Conservation (phyloP, 2,113 vertebrate species). For the Mandrillus leucophaeus region DNA sequence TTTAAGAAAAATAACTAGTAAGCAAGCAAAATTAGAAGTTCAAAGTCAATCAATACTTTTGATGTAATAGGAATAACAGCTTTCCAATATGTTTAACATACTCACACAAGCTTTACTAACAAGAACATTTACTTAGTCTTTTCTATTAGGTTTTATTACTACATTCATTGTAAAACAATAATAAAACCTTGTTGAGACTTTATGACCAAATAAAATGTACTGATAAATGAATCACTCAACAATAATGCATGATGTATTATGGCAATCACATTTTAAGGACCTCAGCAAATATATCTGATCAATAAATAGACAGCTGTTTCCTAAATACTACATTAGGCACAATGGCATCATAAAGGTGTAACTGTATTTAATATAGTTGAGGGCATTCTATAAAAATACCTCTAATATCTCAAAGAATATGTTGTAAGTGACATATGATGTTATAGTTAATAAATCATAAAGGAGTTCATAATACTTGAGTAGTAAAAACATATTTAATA, state of each 20-base stretch:
- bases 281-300: not conserved
- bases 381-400: not conserved
- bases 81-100: not conserved
- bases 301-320: conserved; percentile 26
- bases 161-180: conserved; percentile 53
- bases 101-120: conserved; percentile 24
- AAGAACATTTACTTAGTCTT: conserved; percentile 50
- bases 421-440: not conserved
- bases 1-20: conserved; percentile 35
- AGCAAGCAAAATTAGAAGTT: conserved; percentile 46
- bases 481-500: not conserved
- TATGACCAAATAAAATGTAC: conserved; percentile 56
- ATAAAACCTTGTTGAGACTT: conserved; percentile 56
- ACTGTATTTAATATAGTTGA: not conserved
- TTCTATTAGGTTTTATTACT: conserved; percentile 56
- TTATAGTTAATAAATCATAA: not conserved
- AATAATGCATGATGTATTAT: not conserved
- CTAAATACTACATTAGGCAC: not conserved
- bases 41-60: conserved; percentile 54
- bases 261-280: not conserved
- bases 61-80: not conserved
- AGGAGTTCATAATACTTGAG: not conserved
- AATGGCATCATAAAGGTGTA: not conserved
- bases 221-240: not conserved
- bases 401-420: not conserved